A percentile compares a stretch with the other conserved stretches of the same genome.
These are phyloP conservation scores for Heterotis niloticus DNA, from an alignment of 2,113 vertebrate species.

Conservation along the genomic window DNA sequence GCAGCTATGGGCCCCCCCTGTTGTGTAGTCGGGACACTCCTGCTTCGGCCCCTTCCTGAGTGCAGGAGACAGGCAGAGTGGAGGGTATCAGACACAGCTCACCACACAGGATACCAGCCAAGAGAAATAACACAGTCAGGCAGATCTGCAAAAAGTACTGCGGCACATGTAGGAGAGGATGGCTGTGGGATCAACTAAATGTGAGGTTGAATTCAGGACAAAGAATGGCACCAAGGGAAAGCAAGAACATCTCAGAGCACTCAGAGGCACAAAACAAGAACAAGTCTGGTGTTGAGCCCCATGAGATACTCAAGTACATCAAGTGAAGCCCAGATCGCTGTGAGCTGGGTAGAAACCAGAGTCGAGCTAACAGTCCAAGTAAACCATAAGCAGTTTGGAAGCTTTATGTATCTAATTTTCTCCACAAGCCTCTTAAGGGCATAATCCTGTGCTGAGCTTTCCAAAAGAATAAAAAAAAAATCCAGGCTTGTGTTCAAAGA, in stretches of 20 bases:
- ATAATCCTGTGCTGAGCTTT: too few relatives aligned
- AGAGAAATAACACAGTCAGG: background rate
- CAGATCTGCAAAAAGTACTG: background rate
- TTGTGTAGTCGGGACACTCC: conserved; percentile 65
- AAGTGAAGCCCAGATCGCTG: background rate
- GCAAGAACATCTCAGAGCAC: background rate
- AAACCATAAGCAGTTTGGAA: background rate
- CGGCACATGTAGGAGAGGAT: background rate
- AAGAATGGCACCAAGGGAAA: background rate
- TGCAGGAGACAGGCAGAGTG: background rate
- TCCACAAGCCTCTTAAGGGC: too few relatives aligned
- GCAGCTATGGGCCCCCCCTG: conserved; percentile 58
- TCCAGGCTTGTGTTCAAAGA: too few relatives aligned
- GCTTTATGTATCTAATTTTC: too few relatives aligned
- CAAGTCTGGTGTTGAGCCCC: background rate
- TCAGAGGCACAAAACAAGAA: background rate
- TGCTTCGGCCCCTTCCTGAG: conserved; percentile 44
- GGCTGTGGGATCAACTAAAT: too few relatives aligned
- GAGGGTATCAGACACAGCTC: background rate
- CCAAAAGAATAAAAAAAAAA: too few relatives aligned
- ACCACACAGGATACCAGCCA: background rate
- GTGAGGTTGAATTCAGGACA: background rate
- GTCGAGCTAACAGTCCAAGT: background rate
- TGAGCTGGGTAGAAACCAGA: background rate
- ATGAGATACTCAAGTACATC: background rate